Evolutionary conservation across 2,888 invertebrate species (phyloP).

Genomic region (Philereme vetulata): DNA sequence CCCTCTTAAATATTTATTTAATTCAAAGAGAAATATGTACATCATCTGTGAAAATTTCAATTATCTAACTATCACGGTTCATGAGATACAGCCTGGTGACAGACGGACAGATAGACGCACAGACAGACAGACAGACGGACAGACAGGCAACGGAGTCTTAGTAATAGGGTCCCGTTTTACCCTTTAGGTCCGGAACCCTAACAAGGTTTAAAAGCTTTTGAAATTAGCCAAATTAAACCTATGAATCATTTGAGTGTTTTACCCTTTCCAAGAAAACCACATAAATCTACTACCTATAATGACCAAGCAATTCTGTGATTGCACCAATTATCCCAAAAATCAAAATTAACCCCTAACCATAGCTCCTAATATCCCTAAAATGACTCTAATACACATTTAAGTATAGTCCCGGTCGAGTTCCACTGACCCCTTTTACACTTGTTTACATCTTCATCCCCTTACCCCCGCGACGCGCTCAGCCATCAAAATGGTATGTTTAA

Average conservation of each 20-base stretch:
- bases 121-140: too few species aligned
- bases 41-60: too few species aligned
- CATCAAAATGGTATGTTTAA: slow-evolving; percentile 83
- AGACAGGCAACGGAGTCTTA: too few species aligned
- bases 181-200: too few species aligned
- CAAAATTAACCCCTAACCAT: slow-evolving; percentile 68
- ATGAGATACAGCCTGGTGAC: too few species aligned
- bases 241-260: slow-evolving; percentile 39
- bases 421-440: slow-evolving; percentile 84
- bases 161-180: too few species aligned
- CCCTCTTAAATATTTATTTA: too few species aligned
- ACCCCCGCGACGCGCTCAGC: slow-evolving; percentile 68
- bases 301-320: slow-evolving; percentile 57
- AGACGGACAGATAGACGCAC: too few species aligned
- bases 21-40: too few species aligned
- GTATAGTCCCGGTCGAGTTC: slow-evolving; percentile 71
- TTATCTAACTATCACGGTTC: too few species aligned
- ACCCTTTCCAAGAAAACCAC: slow-evolving; percentile 47
- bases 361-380: slow-evolving; percentile 75
- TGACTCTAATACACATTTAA: slow-evolving; percentile 81
- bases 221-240: slow-evolving; percentile 17
- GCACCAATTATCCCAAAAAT: slow-evolving; percentile 63
- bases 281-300: slow-evolving; percentile 50
- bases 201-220: slow-evolving; percentile 4
- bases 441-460: slow-evolving; percentile 82